Conservation (phyloP, 1,140 invertebrate species). For the Caenorhabditis briggsae region DNA sequence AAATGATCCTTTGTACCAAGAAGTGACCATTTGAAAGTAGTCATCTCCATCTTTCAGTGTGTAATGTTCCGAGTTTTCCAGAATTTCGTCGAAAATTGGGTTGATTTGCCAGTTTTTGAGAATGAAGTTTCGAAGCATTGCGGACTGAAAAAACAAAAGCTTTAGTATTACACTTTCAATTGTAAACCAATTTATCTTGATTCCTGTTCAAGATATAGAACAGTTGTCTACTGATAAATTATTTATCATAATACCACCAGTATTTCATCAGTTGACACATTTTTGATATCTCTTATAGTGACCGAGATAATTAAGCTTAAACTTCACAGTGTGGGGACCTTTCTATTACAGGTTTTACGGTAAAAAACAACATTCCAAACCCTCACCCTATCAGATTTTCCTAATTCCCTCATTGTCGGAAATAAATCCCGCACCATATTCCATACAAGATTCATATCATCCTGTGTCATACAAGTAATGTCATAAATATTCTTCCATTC, state of each 20-base stretch:
- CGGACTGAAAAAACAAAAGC: background rate
- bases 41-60: background rate
- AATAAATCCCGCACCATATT: background rate
- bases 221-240: background rate
- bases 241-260: too few relatives aligned
- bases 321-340: background rate
- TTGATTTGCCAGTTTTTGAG: background rate
- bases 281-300: too few relatives aligned
- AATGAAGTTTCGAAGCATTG: background rate
- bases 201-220: too few relatives aligned
- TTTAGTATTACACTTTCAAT: too few relatives aligned
- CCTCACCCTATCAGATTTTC: background rate
- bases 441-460: background rate
- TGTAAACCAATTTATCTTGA: background rate
- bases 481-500: background rate
- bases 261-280: too few relatives aligned
- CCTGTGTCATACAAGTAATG: background rate
- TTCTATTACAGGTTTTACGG: too few relatives aligned
- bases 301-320: too few relatives aligned
- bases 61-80: background rate
- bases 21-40: background rate
- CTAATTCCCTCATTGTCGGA: background rate
- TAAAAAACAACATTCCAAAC: too few relatives aligned
- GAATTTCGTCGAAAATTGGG: background rate
- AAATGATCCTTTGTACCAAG: background rate